These are phyloP conservation scores for Spizella passerina DNA, from an alignment of 2,797 vertebrate genomes.

Conservation along the genomic window DNA sequence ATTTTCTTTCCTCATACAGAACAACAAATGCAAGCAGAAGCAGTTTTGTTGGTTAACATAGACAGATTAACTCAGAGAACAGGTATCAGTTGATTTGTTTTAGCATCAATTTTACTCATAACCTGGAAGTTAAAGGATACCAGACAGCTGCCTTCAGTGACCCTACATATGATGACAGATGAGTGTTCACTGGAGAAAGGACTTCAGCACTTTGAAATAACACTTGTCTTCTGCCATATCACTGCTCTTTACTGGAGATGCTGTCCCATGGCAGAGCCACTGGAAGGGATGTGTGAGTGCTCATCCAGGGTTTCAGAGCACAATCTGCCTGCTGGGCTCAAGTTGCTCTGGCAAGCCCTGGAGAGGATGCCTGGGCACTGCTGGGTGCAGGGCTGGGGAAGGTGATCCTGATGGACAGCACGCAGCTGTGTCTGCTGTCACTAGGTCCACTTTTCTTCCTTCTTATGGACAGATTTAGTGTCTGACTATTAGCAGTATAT, in stretches of 20 bases:
- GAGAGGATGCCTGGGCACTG: background rate
- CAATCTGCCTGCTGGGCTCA: background rate
- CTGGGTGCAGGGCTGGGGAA: rapidly evolving
- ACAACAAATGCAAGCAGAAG: background rate
- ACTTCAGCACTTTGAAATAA: background rate
- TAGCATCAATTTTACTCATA: background rate
- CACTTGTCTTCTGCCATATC: background rate
- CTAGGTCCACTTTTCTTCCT: background rate
- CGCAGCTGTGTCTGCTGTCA: background rate
- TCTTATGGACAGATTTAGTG: background rate
- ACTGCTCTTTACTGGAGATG: background rate
- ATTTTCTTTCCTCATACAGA: background rate
- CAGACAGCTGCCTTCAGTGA: background rate
- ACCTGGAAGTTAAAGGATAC: background rate
- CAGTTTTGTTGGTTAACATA: background rate
- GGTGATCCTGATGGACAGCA: rapidly evolving
- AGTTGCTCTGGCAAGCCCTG: rapidly evolving
- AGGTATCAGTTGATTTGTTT: background rate
- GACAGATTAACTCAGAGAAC: background rate
- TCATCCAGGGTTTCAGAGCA: background rate
- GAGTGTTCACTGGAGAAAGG: background rate
- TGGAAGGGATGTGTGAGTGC: rapidly evolving
- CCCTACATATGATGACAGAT: background rate
- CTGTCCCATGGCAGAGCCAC: background rate
- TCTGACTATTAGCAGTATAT: background rate